These are phyloP conservation scores for Amorpha juglandis DNA, from an alignment of 2,888 invertebrate species.

Conservation along the genomic window DNA sequence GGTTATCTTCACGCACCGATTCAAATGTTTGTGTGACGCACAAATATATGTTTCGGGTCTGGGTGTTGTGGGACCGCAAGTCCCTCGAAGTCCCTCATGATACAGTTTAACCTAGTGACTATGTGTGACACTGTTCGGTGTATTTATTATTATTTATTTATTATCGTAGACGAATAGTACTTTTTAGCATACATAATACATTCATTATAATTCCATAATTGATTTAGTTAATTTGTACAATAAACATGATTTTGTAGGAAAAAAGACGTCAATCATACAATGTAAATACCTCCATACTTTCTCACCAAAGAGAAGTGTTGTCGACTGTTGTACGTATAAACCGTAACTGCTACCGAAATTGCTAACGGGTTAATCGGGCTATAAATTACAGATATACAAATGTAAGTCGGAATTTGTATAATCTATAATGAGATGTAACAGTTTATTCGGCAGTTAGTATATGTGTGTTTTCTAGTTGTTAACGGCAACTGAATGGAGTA, in stretches of 20 bases:
- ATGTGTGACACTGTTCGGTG: too few relatives aligned
- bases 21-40: too few relatives aligned
- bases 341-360: constrained; percentile 20
- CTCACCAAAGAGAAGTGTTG: not conserved
- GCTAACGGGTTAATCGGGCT: constrained; percentile 5
- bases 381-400: constrained; percentile 21
- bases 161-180: not conserved
- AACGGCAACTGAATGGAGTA: not conserved
- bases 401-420: constrained; percentile 8
- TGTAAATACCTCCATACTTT: not conserved
- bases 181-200: too few relatives aligned
- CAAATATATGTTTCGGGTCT: too few relatives aligned
- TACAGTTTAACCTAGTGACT: too few relatives aligned
- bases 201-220: too few relatives aligned
- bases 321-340: not conserved
- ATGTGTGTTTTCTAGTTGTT: not conserved
- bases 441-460: not conserved
- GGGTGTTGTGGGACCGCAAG: too few relatives aligned
- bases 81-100: too few relatives aligned
- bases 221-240: not conserved
- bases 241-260: too few relatives aligned
- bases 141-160: too few relatives aligned
- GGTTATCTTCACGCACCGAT: too few relatives aligned
- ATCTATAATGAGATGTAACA: constrained; percentile 11
- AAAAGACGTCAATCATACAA: not conserved